Evolutionary conservation across 1,140 invertebrate genomes (phyloP).

Genomic region (Cephus cinctus): DNA sequence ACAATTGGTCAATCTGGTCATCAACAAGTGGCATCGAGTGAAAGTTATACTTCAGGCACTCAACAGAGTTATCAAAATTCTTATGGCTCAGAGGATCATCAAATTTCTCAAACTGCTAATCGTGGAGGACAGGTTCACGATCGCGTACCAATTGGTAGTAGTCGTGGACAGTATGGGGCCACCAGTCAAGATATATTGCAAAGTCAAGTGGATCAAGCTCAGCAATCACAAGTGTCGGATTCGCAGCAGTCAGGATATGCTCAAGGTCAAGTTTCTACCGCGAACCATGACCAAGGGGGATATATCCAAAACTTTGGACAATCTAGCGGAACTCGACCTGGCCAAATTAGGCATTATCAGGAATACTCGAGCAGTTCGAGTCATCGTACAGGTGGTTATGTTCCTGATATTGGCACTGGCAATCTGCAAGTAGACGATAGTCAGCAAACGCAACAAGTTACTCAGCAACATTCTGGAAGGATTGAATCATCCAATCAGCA

Average conservation of each 20-base stretch:
- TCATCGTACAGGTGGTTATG: slow-evolving; percentile 11
- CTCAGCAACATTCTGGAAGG: background rate
- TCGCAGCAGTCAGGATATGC: background rate
- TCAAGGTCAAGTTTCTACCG: background rate
- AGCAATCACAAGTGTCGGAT: background rate
- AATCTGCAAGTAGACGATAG: background rate
- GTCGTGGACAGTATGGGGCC: background rate
- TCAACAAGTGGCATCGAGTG: background rate
- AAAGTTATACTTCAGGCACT: background rate
- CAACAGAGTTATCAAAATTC: slow-evolving; percentile 9
- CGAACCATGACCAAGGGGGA: background rate
- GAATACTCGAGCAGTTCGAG: slow-evolving; percentile 26
- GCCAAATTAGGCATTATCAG: slow-evolving; percentile 18
- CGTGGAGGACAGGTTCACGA: background rate
- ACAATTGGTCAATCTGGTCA: slow-evolving; percentile 3
- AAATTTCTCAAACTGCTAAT: background rate
- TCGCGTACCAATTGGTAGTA: background rate
- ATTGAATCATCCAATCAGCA: background rate
- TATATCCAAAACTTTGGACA: background rate
- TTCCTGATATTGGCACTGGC: slow-evolving; percentile 8
- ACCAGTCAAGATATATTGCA: background rate
- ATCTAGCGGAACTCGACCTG: background rate
- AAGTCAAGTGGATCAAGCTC: background rate
- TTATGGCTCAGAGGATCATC: slow-evolving; percentile 7
- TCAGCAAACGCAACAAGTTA: slow-evolving; percentile 3